Base-by-base conservation (phyloP, 1,140 invertebrate species). In the Ylistrum balloti region DNA sequence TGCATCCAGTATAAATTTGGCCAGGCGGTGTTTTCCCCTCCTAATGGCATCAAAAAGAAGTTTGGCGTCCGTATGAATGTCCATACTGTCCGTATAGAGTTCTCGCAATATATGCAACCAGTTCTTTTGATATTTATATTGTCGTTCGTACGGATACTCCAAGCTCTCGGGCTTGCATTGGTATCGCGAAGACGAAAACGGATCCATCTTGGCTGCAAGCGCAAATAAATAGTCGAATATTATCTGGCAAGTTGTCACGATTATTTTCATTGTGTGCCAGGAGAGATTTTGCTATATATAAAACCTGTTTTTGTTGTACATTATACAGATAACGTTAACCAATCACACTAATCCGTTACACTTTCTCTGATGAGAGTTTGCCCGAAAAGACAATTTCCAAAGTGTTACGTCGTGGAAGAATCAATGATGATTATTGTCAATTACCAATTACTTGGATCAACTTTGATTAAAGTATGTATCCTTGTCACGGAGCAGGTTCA, bases 1-100 rank as follows among this genome's bases (percentile, higher is more conserved):
- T 11, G 95, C 95, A 15, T 94, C 94, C 35, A 95, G 90, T 34
- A 95, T 94, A 88, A 95, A 95, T 86, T 92, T 92, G 0, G 93
- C 93, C 88, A 95, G 92, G 86, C 93, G 94, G 33, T 93, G 89
- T 88, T 95, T 94, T 20, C 94, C 94, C 33, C 92, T 92, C 34
- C 92, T 89, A 22, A 95, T 93, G 15, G 95, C 94, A 56, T 94
- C 92, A 38, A 95, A 94, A 74, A 95, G 89, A 48, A 93, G 91
- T 33, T 93, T 91, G 33, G 91, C 93, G 45, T 92, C 94, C 38
- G 94, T 92, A 34, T 88, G 38, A 32, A 85, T 85, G 35, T 90
- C 89, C 87, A 87, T 85, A 28, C 56, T 41, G 17, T 88, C 45
- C 56, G 56, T 17, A 11, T 74, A 74, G n/a, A 74, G 22, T 74